Percentiles rank a stretch among this genome's conserved stretches.
phyloP scores from a whole-genome alignment of 2,797 vertebrate species.

The Esox masquinongy region DNA sequence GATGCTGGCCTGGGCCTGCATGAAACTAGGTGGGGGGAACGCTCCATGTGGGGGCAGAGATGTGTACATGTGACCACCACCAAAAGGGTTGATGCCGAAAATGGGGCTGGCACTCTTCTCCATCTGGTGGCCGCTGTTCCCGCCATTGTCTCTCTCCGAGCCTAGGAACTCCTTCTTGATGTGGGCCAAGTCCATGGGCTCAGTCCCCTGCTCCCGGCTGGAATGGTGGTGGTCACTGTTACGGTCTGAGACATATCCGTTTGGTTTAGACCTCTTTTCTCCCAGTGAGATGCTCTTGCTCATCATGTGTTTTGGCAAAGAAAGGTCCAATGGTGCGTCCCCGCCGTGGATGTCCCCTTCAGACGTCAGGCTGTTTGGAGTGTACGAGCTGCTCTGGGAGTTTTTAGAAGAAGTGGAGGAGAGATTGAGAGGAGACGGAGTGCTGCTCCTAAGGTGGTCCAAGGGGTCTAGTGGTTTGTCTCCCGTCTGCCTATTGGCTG shows the following conservation, averaged over 20 bases:
- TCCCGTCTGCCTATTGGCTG: constrained; percentile 80
- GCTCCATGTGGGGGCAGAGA: constrained; percentile 90
- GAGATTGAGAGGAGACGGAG: constrained; percentile 94
- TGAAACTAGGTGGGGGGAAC: constrained; percentile 91
- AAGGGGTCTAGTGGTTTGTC: constrained; percentile 77
- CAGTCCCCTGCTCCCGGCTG: constrained; percentile 80
- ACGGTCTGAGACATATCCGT: constrained; percentile 82
- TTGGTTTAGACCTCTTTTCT: constrained; percentile 84
- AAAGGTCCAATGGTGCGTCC: constrained; percentile 88
- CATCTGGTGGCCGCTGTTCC: constrained; percentile 62
- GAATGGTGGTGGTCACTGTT: constrained; percentile 74
- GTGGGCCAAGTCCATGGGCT: constrained; percentile 87
- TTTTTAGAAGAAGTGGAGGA: constrained; percentile 95
- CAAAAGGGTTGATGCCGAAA: constrained; percentile 92
- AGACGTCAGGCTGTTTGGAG: constrained; percentile 92
- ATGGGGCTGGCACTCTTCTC: constrained; percentile 92
- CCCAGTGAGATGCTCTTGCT: constrained; percentile 81
- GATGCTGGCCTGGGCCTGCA: constrained; percentile 90
- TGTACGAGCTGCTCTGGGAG: constrained; percentile 96
- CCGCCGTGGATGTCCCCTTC: constrained; percentile 89
- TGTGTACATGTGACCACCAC: constrained; percentile 87
- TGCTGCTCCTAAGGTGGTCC: constrained; percentile 92
- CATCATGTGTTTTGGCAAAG: constrained; percentile 93
- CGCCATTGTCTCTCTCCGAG: constrained; percentile 70
- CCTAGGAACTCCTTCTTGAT: constrained; percentile 92